A percentile compares a stretch with the other conserved stretches of the same genome.
These are phyloP conservation scores for Coregonus sp. DNA, from an alignment of 2,797 vertebrate species.

Conservation along the genomic window DNA sequence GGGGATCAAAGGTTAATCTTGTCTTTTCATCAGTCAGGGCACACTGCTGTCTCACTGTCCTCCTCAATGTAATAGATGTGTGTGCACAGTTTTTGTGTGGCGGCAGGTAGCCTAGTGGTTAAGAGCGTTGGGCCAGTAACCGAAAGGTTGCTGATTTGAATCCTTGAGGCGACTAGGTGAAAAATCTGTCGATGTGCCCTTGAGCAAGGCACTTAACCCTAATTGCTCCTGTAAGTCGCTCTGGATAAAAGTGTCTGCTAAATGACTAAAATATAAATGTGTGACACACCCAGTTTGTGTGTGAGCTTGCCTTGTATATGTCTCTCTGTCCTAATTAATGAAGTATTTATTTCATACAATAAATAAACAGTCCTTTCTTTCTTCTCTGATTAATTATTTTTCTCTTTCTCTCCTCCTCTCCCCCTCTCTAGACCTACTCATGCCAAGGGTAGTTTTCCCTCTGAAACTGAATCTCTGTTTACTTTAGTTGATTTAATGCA, in stretches of 20 bases:
- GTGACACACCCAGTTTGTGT: not conserved
- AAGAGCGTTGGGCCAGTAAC: too few relatives aligned
- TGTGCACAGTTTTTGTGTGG: constrained; percentile 24
- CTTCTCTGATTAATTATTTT: not conserved
- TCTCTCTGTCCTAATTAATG: constrained; percentile 7
- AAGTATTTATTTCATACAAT: constrained; percentile 10
- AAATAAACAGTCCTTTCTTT: constrained; percentile 46
- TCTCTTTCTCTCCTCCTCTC: too few relatives aligned
- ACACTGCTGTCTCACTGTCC: constrained; percentile 65
- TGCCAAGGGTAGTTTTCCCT: constrained; percentile 8
- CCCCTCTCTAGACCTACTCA: constrained; percentile 16
- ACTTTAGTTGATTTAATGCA: constrained; percentile 55
- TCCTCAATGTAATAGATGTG: constrained; percentile 50
- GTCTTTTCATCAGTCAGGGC: constrained; percentile 22
- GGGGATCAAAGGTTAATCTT: constrained; percentile 73
- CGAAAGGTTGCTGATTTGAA: too few relatives aligned
- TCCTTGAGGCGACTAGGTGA: too few relatives aligned
- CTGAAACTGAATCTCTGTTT: constrained; percentile 45
- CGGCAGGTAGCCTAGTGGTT: too few relatives aligned
- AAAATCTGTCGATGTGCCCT: too few relatives aligned
- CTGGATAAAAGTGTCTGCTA: too few relatives aligned
- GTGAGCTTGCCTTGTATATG: constrained; percentile 3
- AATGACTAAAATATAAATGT: too few relatives aligned
- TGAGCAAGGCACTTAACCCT: too few relatives aligned
- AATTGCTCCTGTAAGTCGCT: too few relatives aligned